phyloP scores from a whole-genome alignment of 2,888 invertebrate species.

The Pammene fasciana region DNA sequence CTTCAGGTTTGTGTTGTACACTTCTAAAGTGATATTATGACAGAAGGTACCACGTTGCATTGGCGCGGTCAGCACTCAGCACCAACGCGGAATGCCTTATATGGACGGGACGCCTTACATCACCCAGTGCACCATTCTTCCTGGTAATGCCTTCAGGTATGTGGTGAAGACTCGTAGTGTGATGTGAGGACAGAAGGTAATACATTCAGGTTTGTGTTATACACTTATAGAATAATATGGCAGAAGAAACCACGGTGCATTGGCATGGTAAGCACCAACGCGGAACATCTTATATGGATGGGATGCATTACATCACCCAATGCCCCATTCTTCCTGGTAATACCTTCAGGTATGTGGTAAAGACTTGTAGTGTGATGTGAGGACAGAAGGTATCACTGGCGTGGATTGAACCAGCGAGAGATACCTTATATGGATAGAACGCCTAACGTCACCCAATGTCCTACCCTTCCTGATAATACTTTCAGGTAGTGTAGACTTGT shows the following conservation, averaged over 20 bases:
- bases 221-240: conserved; percentile 88
- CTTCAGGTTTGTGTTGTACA: conserved; percentile 83
- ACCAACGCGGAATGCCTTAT: conserved; percentile 89
- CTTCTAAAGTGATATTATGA: conserved; percentile 89
- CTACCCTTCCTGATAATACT: too few species aligned
- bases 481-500: conserved; percentile 93
- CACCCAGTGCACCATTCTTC: conserved; percentile 92
- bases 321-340: conserved; percentile 91
- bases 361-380: too few species aligned
- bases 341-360: conserved; percentile 81
- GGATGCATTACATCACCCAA: conserved; percentile 93
- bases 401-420: too few species aligned
- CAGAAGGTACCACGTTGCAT: conserved; percentile 93
- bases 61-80: conserved; percentile 98
- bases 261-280: conserved; percentile 96
- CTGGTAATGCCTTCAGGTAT: conserved; percentile 87
- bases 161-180: not conserved
- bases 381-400: too few species aligned
- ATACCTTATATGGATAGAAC: too few species aligned
- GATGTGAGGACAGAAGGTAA: too few species aligned
- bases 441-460: too few species aligned
- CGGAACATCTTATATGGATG: conserved; percentile 93
- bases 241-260: conserved; percentile 93
- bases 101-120: conserved; percentile 95
- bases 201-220: conserved; percentile 73